Conservation (phyloP, 1,140 invertebrate species). For the Drosophila kohkoa region DNA sequence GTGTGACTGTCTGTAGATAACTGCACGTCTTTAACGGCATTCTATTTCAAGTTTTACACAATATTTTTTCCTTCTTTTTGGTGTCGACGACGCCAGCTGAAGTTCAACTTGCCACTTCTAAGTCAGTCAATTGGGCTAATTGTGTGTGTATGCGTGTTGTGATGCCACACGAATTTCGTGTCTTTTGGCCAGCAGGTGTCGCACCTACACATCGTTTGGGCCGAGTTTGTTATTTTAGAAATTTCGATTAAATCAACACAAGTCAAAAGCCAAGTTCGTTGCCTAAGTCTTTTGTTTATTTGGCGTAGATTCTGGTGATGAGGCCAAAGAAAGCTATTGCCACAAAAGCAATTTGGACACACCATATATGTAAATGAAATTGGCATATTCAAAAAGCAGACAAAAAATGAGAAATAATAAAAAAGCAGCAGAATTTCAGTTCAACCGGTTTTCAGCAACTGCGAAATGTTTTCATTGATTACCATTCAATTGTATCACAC, state of each 20-base stretch:
- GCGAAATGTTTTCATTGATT: slow-evolving; percentile 69
- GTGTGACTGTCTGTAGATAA: slow-evolving; percentile 43
- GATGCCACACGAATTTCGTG: slow-evolving; percentile 10
- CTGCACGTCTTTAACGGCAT: slow-evolving; percentile 76
- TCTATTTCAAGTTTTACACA: slow-evolving; percentile 50
- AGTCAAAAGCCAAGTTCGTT: slow-evolving; percentile 49
- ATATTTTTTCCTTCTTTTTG: slow-evolving; percentile 5
- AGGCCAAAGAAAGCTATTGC: slow-evolving; percentile 42
- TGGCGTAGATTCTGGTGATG: background rate
- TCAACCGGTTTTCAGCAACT: slow-evolving; percentile 51
- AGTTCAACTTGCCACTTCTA: slow-evolving; percentile 7
- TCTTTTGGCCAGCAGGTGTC: slow-evolving; percentile 27
- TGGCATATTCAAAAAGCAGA: slow-evolving; percentile 23
- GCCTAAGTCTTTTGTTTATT: slow-evolving; percentile 61
- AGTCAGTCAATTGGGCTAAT: slow-evolving; percentile 41
- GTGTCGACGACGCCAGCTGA: slow-evolving; percentile 21
- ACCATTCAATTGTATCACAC: slow-evolving; percentile 45
- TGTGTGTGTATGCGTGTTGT: background rate
- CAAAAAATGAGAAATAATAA: slow-evolving; percentile 25
- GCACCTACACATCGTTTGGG: slow-evolving; percentile 31
- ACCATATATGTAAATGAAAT: slow-evolving; percentile 32
- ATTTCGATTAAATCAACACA: slow-evolving; percentile 1
- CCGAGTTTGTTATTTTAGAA: background rate
- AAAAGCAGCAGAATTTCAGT: slow-evolving; percentile 29
- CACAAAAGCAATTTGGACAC: slow-evolving; percentile 6